Base-by-base conservation (phyloP, 64 coral and sea anemone species). In the Hydrozoanthus tunicans region DNA sequence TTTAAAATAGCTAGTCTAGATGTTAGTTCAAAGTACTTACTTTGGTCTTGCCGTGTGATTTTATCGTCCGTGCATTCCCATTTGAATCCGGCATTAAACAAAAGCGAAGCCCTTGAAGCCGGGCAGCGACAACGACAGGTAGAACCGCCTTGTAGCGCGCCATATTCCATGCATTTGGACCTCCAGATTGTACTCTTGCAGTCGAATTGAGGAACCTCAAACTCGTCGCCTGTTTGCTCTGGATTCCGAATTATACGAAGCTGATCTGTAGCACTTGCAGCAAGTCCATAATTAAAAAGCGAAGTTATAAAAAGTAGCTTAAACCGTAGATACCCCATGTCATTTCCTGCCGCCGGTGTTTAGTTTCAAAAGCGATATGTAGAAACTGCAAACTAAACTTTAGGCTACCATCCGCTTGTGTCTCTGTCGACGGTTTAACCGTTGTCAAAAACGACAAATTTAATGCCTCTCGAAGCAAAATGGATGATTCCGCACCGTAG, bases 51-150 rank as follows among this genome's bases (percentile, higher is more conserved):
- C 59, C 69, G 84, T 52, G 15, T 43, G 4, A 13, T 74, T 14
- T 17, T 74, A 57, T 88, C 84, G 11, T 88, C 70, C 5, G 11
- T 74, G 6, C 84, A 88, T 13, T 43, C 59, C 84, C 84, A 88
- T 58, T 32, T 58, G n/a, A 43, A 43, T 43, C 11, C 59, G 3
- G 54, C 70, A 13, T 74, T 88, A 26, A 59, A 74, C 13, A 74
- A 51, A 3, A 88, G 23, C 69, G 84, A 88, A 58, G 84, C 84
- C 7, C 23, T 60, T 59, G 67, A 51, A 3, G 84, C 17, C 52
- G 69, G 84, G 59, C 84, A 88, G 10, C 9, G 68, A 8, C 84
- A 88, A 6, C 51, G 4, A 5, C 84, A 88, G 5, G 14, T 54
- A 6, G 84, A 73, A 58, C 23, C 55, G 5, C 24, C 53, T 88